Evolutionary conservation across 2,888 invertebrate genomes (phyloP), one percentile per base, ranked within the genome.

Genomic region (Stenurella melanura): DNA sequence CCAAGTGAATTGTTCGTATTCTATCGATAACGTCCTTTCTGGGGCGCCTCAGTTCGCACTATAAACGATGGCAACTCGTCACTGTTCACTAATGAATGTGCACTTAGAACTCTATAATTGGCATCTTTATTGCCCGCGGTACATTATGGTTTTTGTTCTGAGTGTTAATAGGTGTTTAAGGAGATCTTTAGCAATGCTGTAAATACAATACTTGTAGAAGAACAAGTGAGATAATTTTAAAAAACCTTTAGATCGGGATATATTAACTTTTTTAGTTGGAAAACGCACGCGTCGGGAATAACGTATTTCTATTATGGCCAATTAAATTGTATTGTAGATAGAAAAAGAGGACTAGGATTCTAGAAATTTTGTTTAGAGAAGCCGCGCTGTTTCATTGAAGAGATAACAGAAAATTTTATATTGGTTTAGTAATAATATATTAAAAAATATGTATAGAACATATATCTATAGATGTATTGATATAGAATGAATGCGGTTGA

Each of bases 41-140:
- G 64, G 70, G 64, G 75, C 69, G 69, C 69, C 75, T 60, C 15
- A 17, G 15, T 38, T 12, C 30, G 30, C 76, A 71, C 76, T 61
- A 68, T 76, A 73, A 76, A 75, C 58, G 66, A 63, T n/a, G 18
- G 19, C 34, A 17, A 30, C 21, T 61, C 61, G 34, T 60, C 67
- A 67, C 63, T 64, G 61, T 42, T 69, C 75, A 76, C 74, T 84
- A 83, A 82, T 82, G 83, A 83, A 83, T 80, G 82, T 77, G 76
- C 78, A 77, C 78, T 81, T 80, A 78, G 81, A 80, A 81, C 80
- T 74, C 77, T 77, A 81, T 83, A 84, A 84, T 81, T 82, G 83
- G 81, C 81, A 78, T 42, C 70, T 70, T 70, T 70, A 70, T 70
- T 60, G 70, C n/a, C 57, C 69, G 78, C 79, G 70, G 79, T 64